phyloP scores from a whole-genome alignment of 2,888 invertebrate species.

The Xylota sylvarum region DNA sequence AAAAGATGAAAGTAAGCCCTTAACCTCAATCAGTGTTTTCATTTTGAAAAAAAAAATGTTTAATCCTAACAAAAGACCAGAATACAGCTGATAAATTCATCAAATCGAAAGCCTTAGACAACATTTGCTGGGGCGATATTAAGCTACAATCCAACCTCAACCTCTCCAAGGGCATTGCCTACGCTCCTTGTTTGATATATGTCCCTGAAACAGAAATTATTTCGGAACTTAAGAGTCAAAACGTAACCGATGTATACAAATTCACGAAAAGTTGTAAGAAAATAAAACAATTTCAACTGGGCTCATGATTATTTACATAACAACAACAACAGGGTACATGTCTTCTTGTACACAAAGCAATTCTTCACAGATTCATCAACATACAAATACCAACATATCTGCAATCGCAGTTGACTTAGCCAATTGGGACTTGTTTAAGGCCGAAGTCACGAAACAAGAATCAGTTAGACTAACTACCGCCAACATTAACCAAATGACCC shows the following conservation, averaged over 20 bases:
- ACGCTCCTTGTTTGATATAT: constrained; percentile 40
- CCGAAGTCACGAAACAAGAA: no score
- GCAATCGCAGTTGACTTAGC: no score
- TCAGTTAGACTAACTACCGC: no score
- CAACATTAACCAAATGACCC: no score
- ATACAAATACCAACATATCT: no score
- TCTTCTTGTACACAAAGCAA: no score
- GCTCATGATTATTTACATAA: constrained; percentile 47
- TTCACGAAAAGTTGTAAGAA: constrained; percentile 19
- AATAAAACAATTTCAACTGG: neutral
- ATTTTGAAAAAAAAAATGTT: constrained; percentile 39
- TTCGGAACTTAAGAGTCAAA: constrained; percentile 30
- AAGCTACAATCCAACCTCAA: constrained; percentile 37
- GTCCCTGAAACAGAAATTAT: constrained; percentile 41
- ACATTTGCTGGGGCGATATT: constrained; percentile 30
- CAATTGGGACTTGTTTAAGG: no score
- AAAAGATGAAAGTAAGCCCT: no score
- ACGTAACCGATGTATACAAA: constrained; percentile 34
- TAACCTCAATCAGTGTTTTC: constrained; percentile 37
- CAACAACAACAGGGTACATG: no score
- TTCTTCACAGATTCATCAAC: no score
- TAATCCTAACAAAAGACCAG: constrained; percentile 34
- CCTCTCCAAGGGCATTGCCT: constrained; percentile 44
- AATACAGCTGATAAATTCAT: constrained; percentile 31
- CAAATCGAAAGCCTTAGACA: constrained; percentile 26